These are phyloP conservation scores for Montipora capitata DNA, from an alignment of 92 coral and sea anemone species.

Conservation along the genomic window DNA sequence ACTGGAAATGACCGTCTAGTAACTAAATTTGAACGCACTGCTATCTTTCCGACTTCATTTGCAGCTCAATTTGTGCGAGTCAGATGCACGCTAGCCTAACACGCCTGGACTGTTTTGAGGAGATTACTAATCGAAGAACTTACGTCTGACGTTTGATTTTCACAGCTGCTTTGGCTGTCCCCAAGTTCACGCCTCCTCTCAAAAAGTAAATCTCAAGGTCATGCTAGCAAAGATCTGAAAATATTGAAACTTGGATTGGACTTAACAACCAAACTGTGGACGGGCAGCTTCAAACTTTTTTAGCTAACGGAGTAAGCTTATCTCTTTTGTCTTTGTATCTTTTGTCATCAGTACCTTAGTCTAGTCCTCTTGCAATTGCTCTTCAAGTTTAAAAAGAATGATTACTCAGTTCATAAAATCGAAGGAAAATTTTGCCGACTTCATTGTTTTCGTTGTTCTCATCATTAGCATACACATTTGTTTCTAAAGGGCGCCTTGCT, in stretches of 20 bases:
- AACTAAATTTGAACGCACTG: not conserved
- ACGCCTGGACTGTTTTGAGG: slow-evolving; percentile 29
- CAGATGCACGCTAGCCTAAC: slow-evolving; percentile 5
- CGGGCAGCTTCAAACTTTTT: too few relatives aligned
- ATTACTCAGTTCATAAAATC: too few relatives aligned
- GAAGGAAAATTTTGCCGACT: too few relatives aligned
- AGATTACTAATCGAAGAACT: slow-evolving; percentile 24
- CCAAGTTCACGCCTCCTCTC: slow-evolving; percentile 57
- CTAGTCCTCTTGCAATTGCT: too few relatives aligned
- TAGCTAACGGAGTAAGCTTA: too few relatives aligned
- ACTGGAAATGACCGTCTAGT: not conserved
- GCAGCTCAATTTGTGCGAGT: not conserved
- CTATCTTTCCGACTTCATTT: not conserved
- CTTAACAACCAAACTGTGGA: too few relatives aligned
- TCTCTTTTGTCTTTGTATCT: too few relatives aligned
- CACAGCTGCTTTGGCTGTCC: slow-evolving; percentile 52
- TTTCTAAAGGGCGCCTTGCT: too few relatives aligned
- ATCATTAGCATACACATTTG: too few relatives aligned
- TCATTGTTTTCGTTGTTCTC: too few relatives aligned
- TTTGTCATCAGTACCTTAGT: too few relatives aligned
- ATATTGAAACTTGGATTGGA: not conserved
- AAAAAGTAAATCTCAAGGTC: not conserved
- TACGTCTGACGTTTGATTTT: slow-evolving; percentile 32
- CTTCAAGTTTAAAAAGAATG: too few relatives aligned
- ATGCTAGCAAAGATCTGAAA: not conserved